Conservation (phyloP, 2,797 vertebrate genomes). For the Enteromius radiatus region DNA sequence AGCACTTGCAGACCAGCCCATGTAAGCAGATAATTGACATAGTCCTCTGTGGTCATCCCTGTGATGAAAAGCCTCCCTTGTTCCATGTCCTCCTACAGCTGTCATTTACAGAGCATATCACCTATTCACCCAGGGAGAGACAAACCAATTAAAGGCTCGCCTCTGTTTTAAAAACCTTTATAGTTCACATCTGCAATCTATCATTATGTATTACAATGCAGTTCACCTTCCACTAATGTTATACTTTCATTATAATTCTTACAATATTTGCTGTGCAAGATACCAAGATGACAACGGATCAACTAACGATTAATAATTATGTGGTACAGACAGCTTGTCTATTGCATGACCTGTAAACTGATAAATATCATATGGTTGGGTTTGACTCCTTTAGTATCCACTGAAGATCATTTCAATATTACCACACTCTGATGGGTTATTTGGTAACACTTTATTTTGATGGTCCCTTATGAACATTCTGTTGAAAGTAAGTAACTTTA, state of each 20-base stretch:
- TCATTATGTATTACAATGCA: constrained; percentile 26
- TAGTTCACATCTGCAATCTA: constrained; percentile 14
- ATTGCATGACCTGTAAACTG: neutral
- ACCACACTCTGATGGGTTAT: too few relatives aligned
- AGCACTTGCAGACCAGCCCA: neutral
- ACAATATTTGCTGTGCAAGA: neutral
- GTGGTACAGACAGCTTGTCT: neutral
- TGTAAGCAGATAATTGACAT: constrained; percentile 29
- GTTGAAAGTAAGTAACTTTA: too few relatives aligned
- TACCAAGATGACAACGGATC: neutral
- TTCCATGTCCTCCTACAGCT: constrained; percentile 30
- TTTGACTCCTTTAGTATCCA: neutral
- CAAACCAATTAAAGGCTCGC: constrained; percentile 17
- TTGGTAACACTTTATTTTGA: too few relatives aligned
- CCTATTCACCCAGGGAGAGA: constrained; percentile 16
- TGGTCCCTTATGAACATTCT: too few relatives aligned
- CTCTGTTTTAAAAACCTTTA: constrained; percentile 16
- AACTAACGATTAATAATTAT: neutral
- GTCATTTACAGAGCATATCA: constrained; percentile 33
- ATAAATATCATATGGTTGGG: neutral
- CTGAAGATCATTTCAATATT: neutral
- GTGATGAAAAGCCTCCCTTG: constrained; percentile 34
- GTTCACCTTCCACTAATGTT: neutral
- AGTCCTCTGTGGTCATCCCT: neutral
- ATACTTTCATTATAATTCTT: neutral